Evolutionary conservation across 2,888 invertebrate species (phyloP).

Genomic region (Lissonota sp.): DNA sequence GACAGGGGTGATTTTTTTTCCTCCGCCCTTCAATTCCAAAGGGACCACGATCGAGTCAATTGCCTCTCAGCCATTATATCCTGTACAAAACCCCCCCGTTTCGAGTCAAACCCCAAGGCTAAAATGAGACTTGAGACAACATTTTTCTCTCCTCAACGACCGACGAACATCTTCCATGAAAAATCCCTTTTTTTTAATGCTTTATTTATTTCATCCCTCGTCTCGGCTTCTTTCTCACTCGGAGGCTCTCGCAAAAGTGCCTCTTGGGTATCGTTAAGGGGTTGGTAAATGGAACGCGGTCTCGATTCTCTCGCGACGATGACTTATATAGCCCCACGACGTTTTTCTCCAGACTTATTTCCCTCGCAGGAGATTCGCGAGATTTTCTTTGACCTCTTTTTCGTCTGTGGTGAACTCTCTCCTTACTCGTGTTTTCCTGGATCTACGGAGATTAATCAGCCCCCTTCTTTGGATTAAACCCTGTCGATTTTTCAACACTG

Average conservation of each 20-base stretch:
- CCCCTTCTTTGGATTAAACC: conserved; percentile 48
- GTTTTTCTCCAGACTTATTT: neutral
- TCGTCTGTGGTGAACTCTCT: conserved; percentile 28
- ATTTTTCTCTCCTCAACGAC: conserved; percentile 16
- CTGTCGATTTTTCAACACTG: conserved; percentile 34
- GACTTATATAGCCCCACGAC: neutral
- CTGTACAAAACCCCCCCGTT: neutral
- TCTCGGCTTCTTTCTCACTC: conserved; percentile 31
- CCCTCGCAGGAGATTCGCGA: neutral
- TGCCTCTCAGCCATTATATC: no score
- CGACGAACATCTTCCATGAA: conserved; percentile 2
- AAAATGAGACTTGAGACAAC: conserved; percentile 6
- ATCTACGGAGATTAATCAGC: conserved; percentile 69
- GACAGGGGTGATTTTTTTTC: neutral
- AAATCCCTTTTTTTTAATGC: neutral
- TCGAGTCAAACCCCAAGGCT: neutral
- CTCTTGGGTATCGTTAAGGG: conserved; percentile 65
- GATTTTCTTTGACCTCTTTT: neutral
- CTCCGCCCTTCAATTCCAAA: neutral
- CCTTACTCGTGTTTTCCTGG: conserved; percentile 60
- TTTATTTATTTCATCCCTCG: conserved; percentile 19
- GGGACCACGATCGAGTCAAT: no score
- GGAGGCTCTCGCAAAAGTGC: conserved; percentile 42
- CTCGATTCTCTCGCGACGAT: conserved; percentile 16
- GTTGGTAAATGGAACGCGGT: conserved; percentile 28